Conservation (phyloP, 2,797 vertebrate genomes). For the Pampus argenteus region DNA sequence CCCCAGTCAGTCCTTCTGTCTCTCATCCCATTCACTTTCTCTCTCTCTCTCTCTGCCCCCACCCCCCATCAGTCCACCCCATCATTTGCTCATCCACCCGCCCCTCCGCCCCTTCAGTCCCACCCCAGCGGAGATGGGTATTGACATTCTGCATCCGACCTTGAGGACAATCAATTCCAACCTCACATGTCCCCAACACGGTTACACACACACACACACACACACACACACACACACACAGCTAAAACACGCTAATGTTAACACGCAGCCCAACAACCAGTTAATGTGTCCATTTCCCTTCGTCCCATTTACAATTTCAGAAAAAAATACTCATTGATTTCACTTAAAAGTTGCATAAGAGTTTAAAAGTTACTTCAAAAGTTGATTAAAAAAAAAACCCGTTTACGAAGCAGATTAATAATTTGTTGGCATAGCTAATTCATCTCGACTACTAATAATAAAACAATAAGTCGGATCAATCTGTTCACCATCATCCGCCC, state of each 20-base stretch:
- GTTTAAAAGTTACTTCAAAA: neutral
- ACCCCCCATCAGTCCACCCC: slow-evolving; percentile 47
- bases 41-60: neutral
- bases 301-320: neutral
- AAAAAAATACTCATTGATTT: neutral
- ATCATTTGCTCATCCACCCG: slow-evolving; percentile 56
- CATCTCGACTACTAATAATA: neutral
- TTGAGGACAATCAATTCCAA: slow-evolving; percentile 86
- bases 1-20: slow-evolving; percentile 25
- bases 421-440: neutral
- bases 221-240: slow-evolving; percentile 31
- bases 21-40: slow-evolving; percentile 45
- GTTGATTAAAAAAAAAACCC: neutral
- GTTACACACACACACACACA: slow-evolving; percentile 30
- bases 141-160: slow-evolving; percentile 84
- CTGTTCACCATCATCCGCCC: neutral
- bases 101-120: slow-evolving; percentile 67
- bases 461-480: neutral
- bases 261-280: slow-evolving; percentile 14
- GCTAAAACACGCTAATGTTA: slow-evolving; percentile 23
- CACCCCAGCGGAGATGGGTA: slow-evolving; percentile 78
- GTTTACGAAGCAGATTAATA: neutral
- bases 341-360: neutral
- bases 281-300: neutral
- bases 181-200: slow-evolving; percentile 70